Evolutionary conservation across 2,797 vertebrate species (phyloP), one percentile per base, ranked within the genome.

Genomic region (Mallotus villosus): DNA sequence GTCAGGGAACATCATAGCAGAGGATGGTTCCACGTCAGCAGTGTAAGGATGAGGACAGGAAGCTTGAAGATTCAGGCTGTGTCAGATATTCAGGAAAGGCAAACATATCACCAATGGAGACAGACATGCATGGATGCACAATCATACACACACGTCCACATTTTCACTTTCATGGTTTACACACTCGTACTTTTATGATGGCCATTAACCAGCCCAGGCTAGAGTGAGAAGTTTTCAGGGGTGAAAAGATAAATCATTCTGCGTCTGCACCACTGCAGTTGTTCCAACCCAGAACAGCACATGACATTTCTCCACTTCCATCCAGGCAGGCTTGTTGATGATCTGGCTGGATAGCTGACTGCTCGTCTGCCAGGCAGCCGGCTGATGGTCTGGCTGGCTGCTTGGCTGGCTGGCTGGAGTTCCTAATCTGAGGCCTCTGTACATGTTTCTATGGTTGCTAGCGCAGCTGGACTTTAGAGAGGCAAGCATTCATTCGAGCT

Each of bases 401-500:
- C 73, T 81, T 12, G 11, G 11, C 46, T 17, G 46, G 46, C 58
- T 59, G 78, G 41, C 59, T 66, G 74, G 70, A 62, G 71, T 59
- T 76, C 79, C 84, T 69, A 83, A 78, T 80, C 71, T 37, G 66
- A 53, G 71, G 32, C 7, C 60, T 63, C 67, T 69, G 21, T 77
- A 62, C 76, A 84, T 87, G 79, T 82, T 82, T 90, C 81, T 67
- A 73, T 63, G 78, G 70, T 79, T 74, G 63, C 57, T 37, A 69
- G 75, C 73, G 60, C 81, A 86, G 82, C 82, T 88, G 85, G 86
- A 74, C 75, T 34, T 51, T 24, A 60, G 73, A 81, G 77, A 84
- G 67, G 68, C 70, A 86, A 80, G 77, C 80, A 70, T 78, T 82
- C 70, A 87, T 87, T 88, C 88, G 81, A 70, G 70, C 68, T 70